Evolutionary conservation across 2,888 invertebrate genomes (phyloP), one percentile per base, ranked within the genome.

Genomic region (Sarcophaga carnaria): DNA sequence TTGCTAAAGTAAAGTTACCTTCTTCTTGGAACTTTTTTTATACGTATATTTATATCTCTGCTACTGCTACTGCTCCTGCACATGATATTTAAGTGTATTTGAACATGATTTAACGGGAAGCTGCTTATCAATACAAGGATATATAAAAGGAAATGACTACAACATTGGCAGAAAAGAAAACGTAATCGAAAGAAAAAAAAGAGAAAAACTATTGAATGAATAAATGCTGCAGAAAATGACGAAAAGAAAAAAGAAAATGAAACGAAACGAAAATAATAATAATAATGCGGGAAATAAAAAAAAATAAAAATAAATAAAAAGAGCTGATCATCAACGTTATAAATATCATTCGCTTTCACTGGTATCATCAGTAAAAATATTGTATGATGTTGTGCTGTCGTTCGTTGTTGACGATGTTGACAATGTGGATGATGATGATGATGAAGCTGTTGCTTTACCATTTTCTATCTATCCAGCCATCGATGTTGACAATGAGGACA

Each of bases 71-170:
- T 59, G 25, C 47, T 75, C 64, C 14, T 22, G 25, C 47, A 72
- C 62, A 67, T 70, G 64, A 79, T 79, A 63, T 27, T 62, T 70
- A 80, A 86, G 78, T 81, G 79, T 81, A 81, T 81, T 80, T 79
- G 66, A 81, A 79, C 70, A 84, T 70, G 78, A 84, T 87, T 87
- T 79, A 84, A 87, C 84, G 70, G 84, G 84, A 87, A 87, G 76
- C 81, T 76, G 78, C 87, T 87, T 79, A 84, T 87, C 87, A 84
- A 81, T 79, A 81, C 60, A 70, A 79, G 81, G 81, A 87, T 84
- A 84, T 84, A 81, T 81, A 63, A 71, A 37, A 79, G 81, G 84
- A 86, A 86, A 85, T 86, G 63, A 86, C 88, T 80, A 77, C 66
- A 80, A 87, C 49, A 67, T 37, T 63, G 20, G 20, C 49, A 78